Evolutionary conservation across 1,140 invertebrate genomes (phyloP), one percentile per base, ranked within the genome.

Genomic region (Euschistus heros): DNA sequence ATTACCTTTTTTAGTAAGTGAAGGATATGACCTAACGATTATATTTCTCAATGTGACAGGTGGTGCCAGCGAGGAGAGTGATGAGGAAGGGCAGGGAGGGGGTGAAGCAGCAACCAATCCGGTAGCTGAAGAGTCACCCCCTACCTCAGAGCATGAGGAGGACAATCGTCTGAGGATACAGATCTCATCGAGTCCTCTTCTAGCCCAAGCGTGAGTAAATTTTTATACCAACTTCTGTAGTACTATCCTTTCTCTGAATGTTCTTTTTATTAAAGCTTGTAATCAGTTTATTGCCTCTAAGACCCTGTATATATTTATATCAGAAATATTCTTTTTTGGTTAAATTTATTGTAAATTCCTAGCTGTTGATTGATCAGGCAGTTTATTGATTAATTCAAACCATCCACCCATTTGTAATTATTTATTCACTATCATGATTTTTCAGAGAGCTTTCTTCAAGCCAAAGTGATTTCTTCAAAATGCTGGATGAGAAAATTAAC

Each of bases 401-500:
- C 7, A 4, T 2, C 27, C 3, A 30, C 7, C 27, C 27, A 2
- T 30, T 30, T 30, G 7, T 30, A 30, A 30, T 30, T 30, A 4
- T 7, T 30, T 30, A 30, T 30, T 30, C 7, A 30, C 7, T 30
- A 30, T 73, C 61, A 71, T 69, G 69, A 72, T 69, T 71, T 86
- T 84, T 18, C 81, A 91, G 88, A 75, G 88, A 91, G 79, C 82
- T 91, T 73, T 91, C 89, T 57, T 83, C 82, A 65, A 92, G 90
- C 75, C 89, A 92, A 76, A 81, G 89, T 72, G 88, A 92, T 73
- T 93, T 93, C 78, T 93, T 93, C 80, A 87, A 84, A 74, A 91
- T 92, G 88, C 79, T 93, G 69, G 90, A 92, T 73, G 88, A 91
- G 73, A 93, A 91, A 80, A 92, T 92, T 73, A 87, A 91, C 76